These are phyloP conservation scores for Metalampra italica DNA, from an alignment of 2,888 invertebrate genomes.

Conservation along the genomic window DNA sequence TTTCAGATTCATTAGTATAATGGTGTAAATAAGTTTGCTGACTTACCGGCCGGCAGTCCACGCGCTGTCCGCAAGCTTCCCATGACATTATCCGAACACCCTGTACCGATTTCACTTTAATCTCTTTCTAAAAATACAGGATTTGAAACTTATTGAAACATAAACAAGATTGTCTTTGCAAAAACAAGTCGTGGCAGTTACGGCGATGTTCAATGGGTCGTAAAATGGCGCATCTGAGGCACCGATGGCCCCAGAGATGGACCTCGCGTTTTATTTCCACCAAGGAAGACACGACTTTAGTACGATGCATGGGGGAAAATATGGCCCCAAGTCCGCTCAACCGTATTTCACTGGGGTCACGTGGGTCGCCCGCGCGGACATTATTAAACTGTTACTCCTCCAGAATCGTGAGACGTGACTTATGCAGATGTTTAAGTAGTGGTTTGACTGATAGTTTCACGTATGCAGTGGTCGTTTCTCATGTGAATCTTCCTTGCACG, in stretches of 20 bases:
- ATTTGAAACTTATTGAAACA: background rate
- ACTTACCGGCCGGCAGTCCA: slow-evolving; percentile 69
- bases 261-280: slow-evolving; percentile 77
- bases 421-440: slow-evolving; percentile 75
- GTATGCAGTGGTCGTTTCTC: slow-evolving; percentile 67
- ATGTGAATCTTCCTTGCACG: slow-evolving; percentile 70
- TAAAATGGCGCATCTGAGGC: slow-evolving; percentile 73
- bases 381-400: slow-evolving; percentile 75
- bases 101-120: slow-evolving; percentile 1
- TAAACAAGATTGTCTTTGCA: background rate
- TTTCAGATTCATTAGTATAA: slow-evolving; percentile 38
- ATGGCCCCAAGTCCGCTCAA: slow-evolving; percentile 71
- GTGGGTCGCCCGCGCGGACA: slow-evolving; percentile 68
- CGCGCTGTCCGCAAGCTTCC: slow-evolving; percentile 76
- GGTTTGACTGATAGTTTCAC: slow-evolving; percentile 74
- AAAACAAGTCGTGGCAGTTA: slow-evolving; percentile 15
- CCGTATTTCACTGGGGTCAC: slow-evolving; percentile 73
- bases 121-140: background rate
- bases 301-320: slow-evolving; percentile 74
- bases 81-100: slow-evolving; percentile 69
- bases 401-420: slow-evolving; percentile 73
- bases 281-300: slow-evolving; percentile 75
- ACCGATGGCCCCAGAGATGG: slow-evolving; percentile 77
- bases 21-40: slow-evolving; percentile 42
- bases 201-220: slow-evolving; percentile 24